Conservation (phyloP, 2,113 vertebrate species). For the Sylvietta virens region DNA sequence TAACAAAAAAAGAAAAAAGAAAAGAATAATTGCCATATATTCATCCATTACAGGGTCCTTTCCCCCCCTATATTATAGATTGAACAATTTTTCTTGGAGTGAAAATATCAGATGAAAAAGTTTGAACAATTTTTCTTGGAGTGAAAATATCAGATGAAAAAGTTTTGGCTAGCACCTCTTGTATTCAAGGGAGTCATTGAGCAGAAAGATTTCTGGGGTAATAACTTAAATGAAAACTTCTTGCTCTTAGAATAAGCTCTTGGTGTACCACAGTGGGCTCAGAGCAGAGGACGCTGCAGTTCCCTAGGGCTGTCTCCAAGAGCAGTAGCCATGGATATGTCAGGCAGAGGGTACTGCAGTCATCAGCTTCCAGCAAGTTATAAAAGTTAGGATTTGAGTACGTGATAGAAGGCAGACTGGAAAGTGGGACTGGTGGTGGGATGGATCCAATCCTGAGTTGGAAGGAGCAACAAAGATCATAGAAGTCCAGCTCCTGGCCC, state of each 20-base stretch:
- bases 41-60: background rate
- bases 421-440: background rate
- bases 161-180: background rate
- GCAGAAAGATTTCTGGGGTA: background rate
- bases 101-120: background rate
- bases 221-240: background rate
- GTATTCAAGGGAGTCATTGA: background rate
- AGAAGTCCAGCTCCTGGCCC: background rate
- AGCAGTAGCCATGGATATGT: background rate
- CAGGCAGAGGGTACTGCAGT: background rate
- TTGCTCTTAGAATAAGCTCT: background rate
- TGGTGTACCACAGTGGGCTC: rapidly evolving
- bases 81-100: background rate
- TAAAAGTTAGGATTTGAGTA: background rate
- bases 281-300: background rate
- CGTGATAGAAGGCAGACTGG: background rate
- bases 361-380: background rate
- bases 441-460: background rate
- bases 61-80: rapidly evolving
- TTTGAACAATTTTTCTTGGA: background rate
- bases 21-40: background rate
- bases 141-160: background rate
- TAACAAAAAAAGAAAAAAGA: background rate
- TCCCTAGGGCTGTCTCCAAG: background rate
- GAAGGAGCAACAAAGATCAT: background rate